Base-by-base conservation (phyloP, 2,113 vertebrate genomes). In the Phrynocephalus versicolor region DNA sequence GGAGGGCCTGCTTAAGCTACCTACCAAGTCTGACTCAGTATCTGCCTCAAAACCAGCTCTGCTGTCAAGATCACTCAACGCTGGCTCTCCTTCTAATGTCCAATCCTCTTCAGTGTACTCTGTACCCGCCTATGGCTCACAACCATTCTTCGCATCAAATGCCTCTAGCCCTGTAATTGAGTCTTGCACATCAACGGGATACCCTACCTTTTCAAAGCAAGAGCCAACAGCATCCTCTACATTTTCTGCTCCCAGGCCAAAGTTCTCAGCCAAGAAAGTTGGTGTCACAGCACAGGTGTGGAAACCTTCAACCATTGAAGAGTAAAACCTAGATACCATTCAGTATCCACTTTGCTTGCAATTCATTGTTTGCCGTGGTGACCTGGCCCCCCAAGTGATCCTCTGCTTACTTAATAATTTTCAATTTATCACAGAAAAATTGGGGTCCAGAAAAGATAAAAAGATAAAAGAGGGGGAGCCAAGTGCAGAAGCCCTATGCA, bases 201-300 rank as follows among this genome's bases (percentile, higher is more conserved):
- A 95, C 74, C 95, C 97, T 9, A 85, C 96, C n/a, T 97, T 96
- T 87, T 94, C 96, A 70, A 97, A 97, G 95, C 96, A 96, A 64
- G 97, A 97, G 88, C 94, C 96, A 51, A 92, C 90, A 87, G 93
- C 94, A 16, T 67, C 95, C 0, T 87, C 96, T 65, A 95, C 94
- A 82, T 84, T 95, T 88, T 92, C 88, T 89, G 95, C 98, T 85
- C 99, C 99, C 0, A 97, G 97, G 95, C 99, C 99, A 83, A 99
- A 97, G 91, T 99, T 99, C 94, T 98, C 97, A 57, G 99, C 99
- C 89, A 99, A 98, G 96, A 99, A 98, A 95, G 96, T 97, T 79
- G 96, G 95, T 73, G 97, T 96, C 91, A 95, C 95, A 77, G 97
- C 97, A 88, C 98, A 99, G 96, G 98, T 99, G 95, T 99, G 99